Evolutionary conservation across 2,113 vertebrate genomes (phyloP), one percentile per base, ranked within the genome.

Genomic region (Channa argus): DNA sequence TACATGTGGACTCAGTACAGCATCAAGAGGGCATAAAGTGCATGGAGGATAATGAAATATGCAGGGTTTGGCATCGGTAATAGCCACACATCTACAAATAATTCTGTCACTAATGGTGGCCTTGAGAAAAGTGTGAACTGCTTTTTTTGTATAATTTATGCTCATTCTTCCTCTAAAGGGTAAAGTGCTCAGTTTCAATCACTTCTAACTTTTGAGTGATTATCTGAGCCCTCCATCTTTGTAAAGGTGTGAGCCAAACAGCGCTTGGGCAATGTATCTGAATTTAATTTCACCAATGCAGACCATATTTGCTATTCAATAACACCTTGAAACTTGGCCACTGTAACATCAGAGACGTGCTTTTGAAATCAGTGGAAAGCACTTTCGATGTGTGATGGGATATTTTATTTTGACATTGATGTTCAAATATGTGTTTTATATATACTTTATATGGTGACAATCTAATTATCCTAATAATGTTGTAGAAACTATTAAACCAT

Each of bases 121-220:
- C 51, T 41, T 49, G 47, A 43, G 39, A 44, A 56, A 63, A 55
- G 13, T 12, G 33, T 14, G 10, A 59, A 44, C 54, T 36, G 13
- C 15, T 54, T 82, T 68, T 74, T 56, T 52, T 49, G 0, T 54
- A 12, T 33, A 11, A 65, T 56, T 71, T 75, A 36, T 36, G 3
- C 46, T 80, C 60, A 58, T 85, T 74, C 38, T 33, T 86, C 68
- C 81, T 64, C n/a, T 39, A 82, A 90, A 88, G 82, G 80, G 73
- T 74, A 87, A 75, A 45, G 76, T 50, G 34, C 81, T 87, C 83
- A 14, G 15, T 85, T 83, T 83, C 79, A 83, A 70, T 83, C 79
- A 79, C 63, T 60, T 75, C 61, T n/a, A 81, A 79, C 72, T 78
- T 86, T 79, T 7, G 72, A 82, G 49, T 55, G 71, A 82, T 78